Evolutionary conservation across 2,113 vertebrate genomes (phyloP), one percentile per base, ranked within the genome.

Genomic region (Mesembrinibis cayennensis): DNA sequence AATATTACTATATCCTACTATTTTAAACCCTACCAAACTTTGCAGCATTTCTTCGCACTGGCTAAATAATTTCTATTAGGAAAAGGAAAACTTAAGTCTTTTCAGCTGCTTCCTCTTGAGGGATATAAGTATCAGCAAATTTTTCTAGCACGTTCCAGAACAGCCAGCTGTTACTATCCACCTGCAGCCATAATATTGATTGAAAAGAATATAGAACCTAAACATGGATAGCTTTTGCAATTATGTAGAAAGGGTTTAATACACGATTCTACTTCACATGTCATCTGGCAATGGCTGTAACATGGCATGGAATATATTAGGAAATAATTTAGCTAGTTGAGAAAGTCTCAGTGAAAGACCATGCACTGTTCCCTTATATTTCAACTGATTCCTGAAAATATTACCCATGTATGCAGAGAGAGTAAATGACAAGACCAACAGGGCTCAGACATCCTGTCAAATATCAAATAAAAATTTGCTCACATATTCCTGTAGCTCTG

Each of bases 101-200:
- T 85, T 95, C 97, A 97, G 95, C 89, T 97, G 95, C 87, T 96
- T 97, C 92, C 92, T 97, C 96, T 97, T 93, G 95, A 97, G 93
- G 72, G 74, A 95, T 95, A 74, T 83, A 95, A 95, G 90, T 97
- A 95, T 90, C 96, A 93, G 90, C 93, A 93, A 90, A 95, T 97
- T 97, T 94, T 97, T 83, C 93, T 96, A 96, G 94, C 80, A 76
- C 2, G 6, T 93, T 97, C 90, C 95, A 96, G 94, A 96, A 82
- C 92, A 97, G 84, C 93, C 97, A 97, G 97, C 97, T 97, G 96
- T 97, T 97, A 81, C 89, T 70, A 84, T 44, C 96, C 97, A 97
- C 96, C 97, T 97, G 97, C 95, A 97, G 92, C 88, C 77, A 49
- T 96, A 96, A 96, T 94, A 96, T 70, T 96, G 97, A 96, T 91